These are phyloP conservation scores for Phoxinus phoxinus DNA, from an alignment of 2,113 vertebrate species.

Conservation along the genomic window DNA sequence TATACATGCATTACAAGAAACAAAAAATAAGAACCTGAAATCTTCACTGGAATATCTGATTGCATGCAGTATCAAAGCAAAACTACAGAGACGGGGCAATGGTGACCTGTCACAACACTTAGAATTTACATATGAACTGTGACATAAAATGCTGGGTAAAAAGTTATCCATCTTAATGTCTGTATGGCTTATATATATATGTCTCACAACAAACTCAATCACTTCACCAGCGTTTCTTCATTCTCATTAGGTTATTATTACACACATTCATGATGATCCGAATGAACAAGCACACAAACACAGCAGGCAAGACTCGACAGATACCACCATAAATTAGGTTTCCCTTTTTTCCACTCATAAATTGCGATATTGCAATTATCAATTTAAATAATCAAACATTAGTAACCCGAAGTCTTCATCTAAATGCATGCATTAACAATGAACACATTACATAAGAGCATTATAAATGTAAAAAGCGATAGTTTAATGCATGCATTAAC, in stretches of 20 bases:
- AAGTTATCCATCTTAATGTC: not conserved
- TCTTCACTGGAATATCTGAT: not conserved
- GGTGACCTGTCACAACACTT: not conserved
- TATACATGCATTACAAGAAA: not conserved
- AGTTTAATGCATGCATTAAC: not conserved
- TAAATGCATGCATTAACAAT: not conserved
- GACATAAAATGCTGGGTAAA: not conserved
- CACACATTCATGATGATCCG: not conserved
- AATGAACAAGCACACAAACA: not conserved
- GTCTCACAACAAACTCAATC: not conserved
- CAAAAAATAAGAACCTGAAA: not conserved
- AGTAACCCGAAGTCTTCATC: not conserved
- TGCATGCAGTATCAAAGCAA: not conserved
- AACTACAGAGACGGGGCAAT: not conserved
- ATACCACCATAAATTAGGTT: not conserved
- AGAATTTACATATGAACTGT: not conserved
- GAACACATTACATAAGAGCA: not conserved
- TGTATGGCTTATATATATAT: not conserved
- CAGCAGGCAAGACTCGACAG: not conserved
- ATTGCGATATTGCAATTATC: not conserved
- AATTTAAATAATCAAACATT: not conserved
- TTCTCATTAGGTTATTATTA: no score
- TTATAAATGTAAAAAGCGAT: not conserved
- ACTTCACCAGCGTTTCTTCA: not conserved
- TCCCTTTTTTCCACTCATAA: not conserved